Evolutionary conservation across 1,140 invertebrate species (phyloP).

Genomic region (Macrostomum lignano): DNA sequence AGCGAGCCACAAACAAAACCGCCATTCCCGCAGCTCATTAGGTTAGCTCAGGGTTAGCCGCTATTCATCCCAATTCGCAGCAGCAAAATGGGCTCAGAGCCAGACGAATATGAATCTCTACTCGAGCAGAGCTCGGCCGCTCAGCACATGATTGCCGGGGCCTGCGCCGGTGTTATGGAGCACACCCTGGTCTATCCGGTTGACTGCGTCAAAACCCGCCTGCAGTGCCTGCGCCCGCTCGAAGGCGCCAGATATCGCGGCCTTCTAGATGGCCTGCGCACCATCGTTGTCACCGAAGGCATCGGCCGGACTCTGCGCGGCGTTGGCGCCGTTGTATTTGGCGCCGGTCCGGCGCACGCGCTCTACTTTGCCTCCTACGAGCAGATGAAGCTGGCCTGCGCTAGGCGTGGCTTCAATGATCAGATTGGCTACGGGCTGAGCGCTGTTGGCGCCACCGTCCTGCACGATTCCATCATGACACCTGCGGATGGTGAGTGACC

Average conservation of each 20-base stretch:
- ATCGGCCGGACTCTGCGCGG: slow-evolving; percentile 59
- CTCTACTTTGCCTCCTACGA: slow-evolving; percentile 94
- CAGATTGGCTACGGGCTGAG: no score
- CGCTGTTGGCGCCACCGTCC: slow-evolving; percentile 62
- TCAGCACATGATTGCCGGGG: slow-evolving; percentile 60
- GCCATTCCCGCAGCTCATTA: no score
- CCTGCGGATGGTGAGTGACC: slow-evolving; percentile 66
- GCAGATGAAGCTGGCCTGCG: slow-evolving; percentile 51
- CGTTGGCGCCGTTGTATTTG: slow-evolving; percentile 59
- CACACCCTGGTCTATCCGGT: slow-evolving; percentile 92
- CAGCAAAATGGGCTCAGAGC: no score
- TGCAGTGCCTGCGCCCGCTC: slow-evolving; percentile 59
- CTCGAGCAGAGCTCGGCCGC: not conserved
- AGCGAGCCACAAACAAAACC: no score
- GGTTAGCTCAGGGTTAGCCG: no score
- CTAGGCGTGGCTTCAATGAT: no score
- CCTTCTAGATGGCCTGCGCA: slow-evolving; percentile 44
- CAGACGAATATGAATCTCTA: slow-evolving; percentile 4
- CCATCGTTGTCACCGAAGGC: slow-evolving; percentile 70
- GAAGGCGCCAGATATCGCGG: slow-evolving; percentile 39
- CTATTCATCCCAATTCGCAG: no score
- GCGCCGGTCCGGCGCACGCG: slow-evolving; percentile 96
- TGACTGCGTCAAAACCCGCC: slow-evolving; percentile 89
- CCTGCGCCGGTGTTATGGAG: slow-evolving; percentile 79
- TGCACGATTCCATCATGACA: slow-evolving; percentile 93